Conservation (phyloP, 1,140 invertebrate species). For the Sesamia nonagrioides region DNA sequence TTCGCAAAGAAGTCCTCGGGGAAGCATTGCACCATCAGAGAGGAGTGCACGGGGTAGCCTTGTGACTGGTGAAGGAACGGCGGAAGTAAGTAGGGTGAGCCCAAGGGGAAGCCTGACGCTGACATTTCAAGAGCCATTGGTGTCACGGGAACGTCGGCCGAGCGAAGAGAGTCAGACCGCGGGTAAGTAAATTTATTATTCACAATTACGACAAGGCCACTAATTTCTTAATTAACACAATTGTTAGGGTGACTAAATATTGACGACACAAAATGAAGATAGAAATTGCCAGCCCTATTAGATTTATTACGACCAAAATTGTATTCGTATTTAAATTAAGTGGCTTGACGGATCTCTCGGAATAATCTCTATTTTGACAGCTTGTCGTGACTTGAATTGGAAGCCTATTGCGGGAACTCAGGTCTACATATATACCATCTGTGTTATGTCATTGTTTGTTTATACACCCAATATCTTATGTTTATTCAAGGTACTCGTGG, state of each 20-base stretch:
- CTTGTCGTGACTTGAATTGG: conserved; percentile 20
- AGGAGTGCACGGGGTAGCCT: conserved; percentile 85
- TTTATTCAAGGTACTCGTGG: conserved; percentile 75
- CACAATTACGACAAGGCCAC: too few relatives aligned
- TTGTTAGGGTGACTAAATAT: conserved; percentile 6
- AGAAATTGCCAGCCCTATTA: conserved; percentile 14
- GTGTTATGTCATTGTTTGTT: too few relatives aligned
- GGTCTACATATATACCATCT: too few relatives aligned
- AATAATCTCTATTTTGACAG: conserved; percentile 41
- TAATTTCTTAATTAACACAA: background rate
- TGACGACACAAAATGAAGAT: conserved; percentile 2
- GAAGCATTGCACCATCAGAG: conserved; percentile 87
- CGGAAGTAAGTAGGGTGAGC: conserved; percentile 83
- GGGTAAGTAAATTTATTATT: conserved; percentile 60
- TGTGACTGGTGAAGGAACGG: conserved; percentile 77
- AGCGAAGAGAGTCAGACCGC: conserved; percentile 88
- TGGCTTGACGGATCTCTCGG: conserved; percentile 26
- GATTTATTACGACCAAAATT: background rate
- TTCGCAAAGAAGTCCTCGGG: conserved; percentile 88
- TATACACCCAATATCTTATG: too few relatives aligned
- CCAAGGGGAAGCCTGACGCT: conserved; percentile 88
- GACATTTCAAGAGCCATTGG: conserved; percentile 89
- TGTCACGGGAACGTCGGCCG: conserved; percentile 87
- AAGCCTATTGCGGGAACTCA: background rate
- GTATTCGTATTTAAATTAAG: conserved; percentile 30